Base-by-base conservation (phyloP, 2,888 invertebrate genomes). In the Rhagophthalmus giganteus region DNA sequence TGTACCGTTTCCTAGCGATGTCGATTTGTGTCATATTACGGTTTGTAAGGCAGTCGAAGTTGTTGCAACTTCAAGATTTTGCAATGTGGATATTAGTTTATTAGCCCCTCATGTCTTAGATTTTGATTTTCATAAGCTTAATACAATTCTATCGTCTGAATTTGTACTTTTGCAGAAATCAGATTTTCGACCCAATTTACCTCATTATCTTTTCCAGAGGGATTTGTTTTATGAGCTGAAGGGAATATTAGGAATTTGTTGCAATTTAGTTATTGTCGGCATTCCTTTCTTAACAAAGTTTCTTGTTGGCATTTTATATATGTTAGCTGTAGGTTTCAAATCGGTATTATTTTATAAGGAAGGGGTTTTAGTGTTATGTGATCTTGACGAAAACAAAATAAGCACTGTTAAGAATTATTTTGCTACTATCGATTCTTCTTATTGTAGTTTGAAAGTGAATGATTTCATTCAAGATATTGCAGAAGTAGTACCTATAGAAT, bases 201-300 rank as follows among this genome's bases (percentile, higher is more conserved):
- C 50, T n/a, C 65, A 67, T 47, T 51, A 55, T 34, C 46, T 53
- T 10, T 68, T 66, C 32, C 71, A 70, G 39, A 60, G 54, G 45
- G 20, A 41, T 46, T 64, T 62, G 62, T 66, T 60, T 38, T 45
- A 41, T 38, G 40, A 46, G 9, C 14, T 70, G 16, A 49, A 42
- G 2, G 20, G 41, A 14, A 42, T 35, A 3, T 37, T 57, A 26
- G 49, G 64, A 20, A 25, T 39, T 25, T 14, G 42, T 5, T 38
- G 59, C 8, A 62, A 64, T 55, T 50, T 72, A 15, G 49, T 73
- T n/a, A 61, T 72, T 15, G 40, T 70, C 7, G 64, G 66, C 32
- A 46, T 73, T 28, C 71, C 71, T 3, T 62, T 74, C 32, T 45
- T 71, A 11, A 73, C 71, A 4, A 66, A 69, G 56, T 71, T 73